Evolutionary conservation across 2,888 invertebrate species (phyloP), one percentile per base, ranked within the genome.

Genomic region (Agonopterix arenella): DNA sequence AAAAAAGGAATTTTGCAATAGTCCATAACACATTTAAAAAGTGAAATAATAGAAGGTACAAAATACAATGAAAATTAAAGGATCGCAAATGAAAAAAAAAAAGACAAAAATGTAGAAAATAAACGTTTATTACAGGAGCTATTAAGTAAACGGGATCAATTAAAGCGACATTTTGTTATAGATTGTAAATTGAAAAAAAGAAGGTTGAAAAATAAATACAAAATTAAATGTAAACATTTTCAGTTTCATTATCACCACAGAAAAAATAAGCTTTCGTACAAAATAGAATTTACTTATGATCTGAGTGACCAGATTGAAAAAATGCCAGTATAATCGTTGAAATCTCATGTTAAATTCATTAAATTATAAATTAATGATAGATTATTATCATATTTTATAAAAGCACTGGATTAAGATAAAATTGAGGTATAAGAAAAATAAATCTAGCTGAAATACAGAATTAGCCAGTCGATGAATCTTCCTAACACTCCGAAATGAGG

Each of bases 111-210:
- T 74, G 60, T 75, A 74, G 59, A 81, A 84, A 83, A 81, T 79
- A 79, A 79, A 80, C 61, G 66, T 84, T 86, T 86, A 84, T 84
- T 86, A 71, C 67, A 55, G 71, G 68, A 66, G 66, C 66, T 71
- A 70, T 73, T 80, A 80, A 81, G 80, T 81, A 76, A 81, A 76
- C 61, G 54, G 69, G 67, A 68, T 73, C 73, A 74, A 65, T 71
- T 57, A 68, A 78, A 76, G 74, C 73, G 62, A 71, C 62, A 71
- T 51, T 62, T 57, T 55, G 56, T 57, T 60, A 59, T 48, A 50
- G 51, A 47, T 45, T 44, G 38, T 46, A 45, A 48, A 53, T 55
- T 53, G 11, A 43, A 43, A n/a, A n/a, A 9, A 11, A 43, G 2
- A 43, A 11, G 13, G 4, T 11, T 13, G 13, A 40, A 40, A n/a